These are phyloP conservation scores for Frankliniella fusca DNA, from an alignment of 2,888 invertebrate genomes.

Conservation along the genomic window DNA sequence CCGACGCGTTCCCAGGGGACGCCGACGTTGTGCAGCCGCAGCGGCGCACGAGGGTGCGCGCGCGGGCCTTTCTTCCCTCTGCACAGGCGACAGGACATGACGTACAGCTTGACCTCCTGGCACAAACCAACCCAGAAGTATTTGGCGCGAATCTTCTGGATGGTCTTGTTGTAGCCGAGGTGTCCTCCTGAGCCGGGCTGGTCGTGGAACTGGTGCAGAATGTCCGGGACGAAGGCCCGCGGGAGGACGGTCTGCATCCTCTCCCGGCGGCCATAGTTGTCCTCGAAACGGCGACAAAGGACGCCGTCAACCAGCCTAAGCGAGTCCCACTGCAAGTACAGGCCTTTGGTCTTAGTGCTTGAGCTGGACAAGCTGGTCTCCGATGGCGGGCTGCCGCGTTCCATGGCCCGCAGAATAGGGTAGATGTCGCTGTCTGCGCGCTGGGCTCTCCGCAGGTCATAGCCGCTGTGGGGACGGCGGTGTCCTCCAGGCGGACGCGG, in stretches of 20 bases:
- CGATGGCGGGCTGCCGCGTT: neutral
- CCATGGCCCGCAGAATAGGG: neutral
- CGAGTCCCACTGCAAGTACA: too few relatives aligned
- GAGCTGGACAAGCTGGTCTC: neutral
- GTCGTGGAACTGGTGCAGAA: conserved; percentile 39
- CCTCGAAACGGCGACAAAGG: too few relatives aligned
- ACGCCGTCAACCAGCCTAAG: too few relatives aligned
- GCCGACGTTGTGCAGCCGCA: too few relatives aligned
- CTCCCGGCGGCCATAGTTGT: too few relatives aligned
- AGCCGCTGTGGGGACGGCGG: neutral
- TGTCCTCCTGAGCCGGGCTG: conserved; percentile 39
- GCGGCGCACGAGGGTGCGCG: too few relatives aligned
- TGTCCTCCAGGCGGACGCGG: neutral
- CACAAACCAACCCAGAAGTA: conserved; percentile 34
- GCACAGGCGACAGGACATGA: too few relatives aligned
- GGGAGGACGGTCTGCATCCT: too few relatives aligned
- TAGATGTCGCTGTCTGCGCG: conserved; percentile 13
- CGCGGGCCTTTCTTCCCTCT: too few relatives aligned
- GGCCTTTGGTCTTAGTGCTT: conserved; percentile 10
- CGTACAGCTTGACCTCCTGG: conserved; percentile 38
- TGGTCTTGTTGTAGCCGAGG: conserved; percentile 41
- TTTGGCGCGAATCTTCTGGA: conserved; percentile 39
- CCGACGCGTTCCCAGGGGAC: too few relatives aligned
- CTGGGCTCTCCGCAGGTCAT: neutral
- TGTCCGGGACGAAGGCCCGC: too few relatives aligned